Conservation (phyloP, 2,888 invertebrate species). For the Hydraecia micacea region DNA sequence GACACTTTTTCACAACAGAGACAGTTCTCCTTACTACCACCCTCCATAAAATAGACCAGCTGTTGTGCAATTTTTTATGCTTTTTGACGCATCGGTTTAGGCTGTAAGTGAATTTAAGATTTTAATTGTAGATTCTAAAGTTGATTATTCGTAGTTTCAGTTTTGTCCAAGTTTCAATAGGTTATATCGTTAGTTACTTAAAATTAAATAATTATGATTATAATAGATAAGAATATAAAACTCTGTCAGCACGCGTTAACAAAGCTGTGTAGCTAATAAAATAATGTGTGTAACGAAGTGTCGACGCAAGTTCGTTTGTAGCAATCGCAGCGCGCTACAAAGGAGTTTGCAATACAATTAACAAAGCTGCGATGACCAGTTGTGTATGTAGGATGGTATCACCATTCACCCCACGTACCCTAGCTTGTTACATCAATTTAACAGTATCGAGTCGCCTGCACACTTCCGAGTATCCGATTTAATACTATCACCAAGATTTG, state of each 20-base stretch:
- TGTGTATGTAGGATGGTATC: slow-evolving; percentile 66
- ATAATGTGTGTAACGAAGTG: slow-evolving; percentile 65
- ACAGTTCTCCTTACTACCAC: too few species aligned
- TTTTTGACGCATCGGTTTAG: neutral
- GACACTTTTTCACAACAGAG: too few species aligned
- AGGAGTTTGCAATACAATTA: slow-evolving; percentile 82
- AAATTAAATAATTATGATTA: neutral
- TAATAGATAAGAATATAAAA: neutral
- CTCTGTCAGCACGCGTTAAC: slow-evolving; percentile 14
- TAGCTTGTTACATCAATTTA: slow-evolving; percentile 86
- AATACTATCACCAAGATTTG: slow-evolving; percentile 89
- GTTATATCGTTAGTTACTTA: neutral
- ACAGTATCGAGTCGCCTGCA: slow-evolving; percentile 77
- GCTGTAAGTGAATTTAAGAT: neutral
- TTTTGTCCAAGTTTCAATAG: neutral
- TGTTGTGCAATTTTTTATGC: neutral
- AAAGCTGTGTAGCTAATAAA: slow-evolving; percentile 53
- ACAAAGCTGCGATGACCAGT: slow-evolving; percentile 74
- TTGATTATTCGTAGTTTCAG: neutral
- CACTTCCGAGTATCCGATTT: slow-evolving; percentile 85
- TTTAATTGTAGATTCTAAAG: neutral
- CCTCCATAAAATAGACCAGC: too few species aligned
- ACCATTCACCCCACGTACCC: slow-evolving; percentile 75
- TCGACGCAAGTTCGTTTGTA: slow-evolving; percentile 70
- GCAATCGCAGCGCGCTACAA: slow-evolving; percentile 75